These are phyloP conservation scores for Trisateles emortualis DNA, from an alignment of 2,888 invertebrate species.

Conservation along the genomic window DNA sequence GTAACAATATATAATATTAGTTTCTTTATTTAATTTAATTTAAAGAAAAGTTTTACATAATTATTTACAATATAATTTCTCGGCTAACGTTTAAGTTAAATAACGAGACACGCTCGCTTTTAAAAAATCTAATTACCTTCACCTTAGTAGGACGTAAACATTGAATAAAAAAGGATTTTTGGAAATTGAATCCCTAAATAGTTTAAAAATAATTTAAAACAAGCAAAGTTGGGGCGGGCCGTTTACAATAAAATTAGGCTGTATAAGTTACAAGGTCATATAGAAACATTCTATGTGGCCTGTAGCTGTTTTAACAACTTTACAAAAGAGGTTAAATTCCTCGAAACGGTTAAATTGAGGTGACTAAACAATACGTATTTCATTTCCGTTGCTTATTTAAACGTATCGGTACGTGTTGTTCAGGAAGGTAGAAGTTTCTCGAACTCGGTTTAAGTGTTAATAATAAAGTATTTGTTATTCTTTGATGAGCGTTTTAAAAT, in stretches of 20 bases:
- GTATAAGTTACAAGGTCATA: constrained; percentile 61
- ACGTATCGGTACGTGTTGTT: constrained; percentile 15
- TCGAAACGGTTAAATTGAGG: constrained; percentile 20
- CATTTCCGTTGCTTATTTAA: constrained; percentile 17
- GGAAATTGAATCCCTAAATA: too few species aligned
- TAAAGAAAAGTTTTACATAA: too few species aligned
- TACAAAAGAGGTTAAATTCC: constrained; percentile 60
- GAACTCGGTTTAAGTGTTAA: constrained; percentile 17
- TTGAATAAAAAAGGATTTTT: too few species aligned
- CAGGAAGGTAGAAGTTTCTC: neutral
- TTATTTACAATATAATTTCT: too few species aligned
- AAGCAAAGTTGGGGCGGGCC: too few species aligned
- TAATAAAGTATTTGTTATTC: neutral
- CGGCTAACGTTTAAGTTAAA: too few species aligned
- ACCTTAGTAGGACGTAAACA: too few species aligned
- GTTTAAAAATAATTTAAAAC: too few species aligned
- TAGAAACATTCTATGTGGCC: constrained; percentile 36
- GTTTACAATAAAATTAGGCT: constrained; percentile 42
- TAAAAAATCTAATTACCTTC: too few species aligned
- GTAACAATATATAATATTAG: too few species aligned
- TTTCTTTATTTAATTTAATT: too few species aligned
- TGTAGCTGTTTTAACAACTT: constrained; percentile 50
- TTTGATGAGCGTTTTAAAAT: neutral
- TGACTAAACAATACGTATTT: constrained; percentile 33
- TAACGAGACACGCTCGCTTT: too few species aligned